phyloP scores from a whole-genome alignment of 2,888 invertebrate genomes.

The Lysandra coridon region DNA sequence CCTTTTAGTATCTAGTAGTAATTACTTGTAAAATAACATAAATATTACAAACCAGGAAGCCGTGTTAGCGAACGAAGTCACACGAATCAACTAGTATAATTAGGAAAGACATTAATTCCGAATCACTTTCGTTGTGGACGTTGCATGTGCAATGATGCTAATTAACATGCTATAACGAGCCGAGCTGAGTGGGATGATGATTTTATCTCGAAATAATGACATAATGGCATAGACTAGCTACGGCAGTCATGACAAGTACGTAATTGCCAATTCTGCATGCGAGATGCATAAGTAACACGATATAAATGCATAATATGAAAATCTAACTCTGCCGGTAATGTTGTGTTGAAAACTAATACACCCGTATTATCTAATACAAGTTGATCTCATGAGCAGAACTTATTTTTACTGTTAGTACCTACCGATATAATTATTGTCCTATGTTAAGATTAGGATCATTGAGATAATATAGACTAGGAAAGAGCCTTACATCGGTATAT shows the following conservation, averaged over 20 bases:
- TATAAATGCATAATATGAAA: constrained; percentile 31
- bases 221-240: constrained; percentile 44
- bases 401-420: background rate
- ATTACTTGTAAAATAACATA: background rate
- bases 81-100: constrained; percentile 22
- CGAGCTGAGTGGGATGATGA: constrained; percentile 38
- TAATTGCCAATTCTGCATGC: constrained; percentile 41
- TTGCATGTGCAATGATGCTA: constrained; percentile 35
- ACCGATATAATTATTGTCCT: background rate
- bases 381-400: background rate
- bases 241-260: constrained; percentile 42
- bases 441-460: background rate
- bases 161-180: constrained; percentile 41
- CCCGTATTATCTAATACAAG: background rate
- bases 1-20: background rate
- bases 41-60: constrained; percentile 2
- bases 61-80: constrained; percentile 5
- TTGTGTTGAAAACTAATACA: background rate
- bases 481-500: too few species aligned
- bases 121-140: constrained; percentile 31
- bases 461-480: too few species aligned
- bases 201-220: constrained; percentile 43
- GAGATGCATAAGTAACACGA: constrained; percentile 33
- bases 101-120: constrained; percentile 30
- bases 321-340: constrained; percentile 17